Percentiles rank a stretch among this genome's conserved stretches.
phyloP scores from a whole-genome alignment of 1,140 invertebrate species.

The Scaptodrosophila lebanonensis region DNA sequence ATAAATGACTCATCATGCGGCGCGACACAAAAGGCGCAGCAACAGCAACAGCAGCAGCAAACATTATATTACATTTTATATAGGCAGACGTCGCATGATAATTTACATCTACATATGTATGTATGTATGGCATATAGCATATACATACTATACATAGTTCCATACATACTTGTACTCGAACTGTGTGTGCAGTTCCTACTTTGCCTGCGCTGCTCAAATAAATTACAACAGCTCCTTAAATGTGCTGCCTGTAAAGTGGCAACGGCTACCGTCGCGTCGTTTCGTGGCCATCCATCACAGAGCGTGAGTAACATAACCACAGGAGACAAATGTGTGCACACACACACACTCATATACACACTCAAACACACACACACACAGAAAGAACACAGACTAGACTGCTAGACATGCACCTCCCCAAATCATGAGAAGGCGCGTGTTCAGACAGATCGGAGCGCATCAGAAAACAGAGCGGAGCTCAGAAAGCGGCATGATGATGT shows the following conservation, averaged over 20 bases:
- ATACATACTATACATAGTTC: too few relatives aligned
- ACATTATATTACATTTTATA: too few relatives aligned
- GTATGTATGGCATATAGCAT: too few relatives aligned
- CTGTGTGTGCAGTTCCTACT: too few relatives aligned
- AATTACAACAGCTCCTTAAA: too few relatives aligned
- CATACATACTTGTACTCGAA: too few relatives aligned
- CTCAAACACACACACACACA: conserved; percentile 7
- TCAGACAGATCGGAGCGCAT: background rate
- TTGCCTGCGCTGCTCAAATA: too few relatives aligned
- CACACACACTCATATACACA: too few relatives aligned
- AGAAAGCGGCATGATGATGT: conserved; percentile 34
- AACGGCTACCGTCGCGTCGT: background rate
- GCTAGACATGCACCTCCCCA: conserved; percentile 46
- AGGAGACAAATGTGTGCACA: background rate
- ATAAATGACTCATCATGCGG: conserved; percentile 28
- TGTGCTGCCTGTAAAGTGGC: too few relatives aligned
- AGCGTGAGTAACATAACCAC: background rate
- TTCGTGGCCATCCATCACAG: background rate
- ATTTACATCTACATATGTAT: too few relatives aligned
- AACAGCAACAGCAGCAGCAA: too few relatives aligned
- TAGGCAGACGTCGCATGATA: too few relatives aligned
- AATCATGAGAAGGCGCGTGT: conserved; percentile 57
- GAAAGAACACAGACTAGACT: background rate
- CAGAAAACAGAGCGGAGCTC: background rate
- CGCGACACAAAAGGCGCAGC: background rate